Percentiles rank a stretch among this genome's conserved stretches.
These are phyloP conservation scores for Zosterops borbonicus DNA, from an alignment of 2,113 vertebrate species.

Conservation along the genomic window DNA sequence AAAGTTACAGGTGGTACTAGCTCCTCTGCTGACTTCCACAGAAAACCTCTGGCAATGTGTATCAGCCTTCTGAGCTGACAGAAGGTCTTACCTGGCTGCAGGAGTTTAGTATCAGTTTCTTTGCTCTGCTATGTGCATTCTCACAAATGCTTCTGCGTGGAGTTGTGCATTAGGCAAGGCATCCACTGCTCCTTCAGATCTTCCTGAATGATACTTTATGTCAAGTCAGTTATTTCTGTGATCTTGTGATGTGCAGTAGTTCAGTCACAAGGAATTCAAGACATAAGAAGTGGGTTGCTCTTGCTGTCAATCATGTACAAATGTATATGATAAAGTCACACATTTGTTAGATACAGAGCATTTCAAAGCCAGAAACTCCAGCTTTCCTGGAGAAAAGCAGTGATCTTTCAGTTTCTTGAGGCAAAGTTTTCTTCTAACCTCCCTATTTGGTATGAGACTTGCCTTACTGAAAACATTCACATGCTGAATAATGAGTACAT, in stretches of 20 bases:
- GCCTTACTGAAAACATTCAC: neutral
- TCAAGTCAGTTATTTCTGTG: neutral
- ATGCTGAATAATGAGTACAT: neutral
- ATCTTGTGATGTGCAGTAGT: neutral
- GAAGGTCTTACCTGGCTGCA: neutral
- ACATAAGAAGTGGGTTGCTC: neutral
- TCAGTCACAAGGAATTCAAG: neutral
- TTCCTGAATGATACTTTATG: neutral
- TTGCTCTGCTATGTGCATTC: neutral
- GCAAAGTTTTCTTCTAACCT: neutral
- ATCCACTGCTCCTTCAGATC: neutral
- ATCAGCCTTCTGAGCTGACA: neutral
- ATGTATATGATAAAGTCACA: neutral
- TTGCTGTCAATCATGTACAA: neutral
- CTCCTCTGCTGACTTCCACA: neutral
- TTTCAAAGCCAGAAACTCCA: neutral
- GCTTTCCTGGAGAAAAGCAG: neutral
- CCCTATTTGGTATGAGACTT: neutral
- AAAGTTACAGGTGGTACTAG: neutral
- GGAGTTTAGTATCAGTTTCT: neutral
- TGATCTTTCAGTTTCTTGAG: neutral
- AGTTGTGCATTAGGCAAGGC: neutral
- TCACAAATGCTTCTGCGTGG: neutral
- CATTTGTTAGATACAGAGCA: neutral
- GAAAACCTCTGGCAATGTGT: neutral